Base-by-base conservation (phyloP, 2,888 invertebrate genomes). In the Drosophila mercatorum region DNA sequence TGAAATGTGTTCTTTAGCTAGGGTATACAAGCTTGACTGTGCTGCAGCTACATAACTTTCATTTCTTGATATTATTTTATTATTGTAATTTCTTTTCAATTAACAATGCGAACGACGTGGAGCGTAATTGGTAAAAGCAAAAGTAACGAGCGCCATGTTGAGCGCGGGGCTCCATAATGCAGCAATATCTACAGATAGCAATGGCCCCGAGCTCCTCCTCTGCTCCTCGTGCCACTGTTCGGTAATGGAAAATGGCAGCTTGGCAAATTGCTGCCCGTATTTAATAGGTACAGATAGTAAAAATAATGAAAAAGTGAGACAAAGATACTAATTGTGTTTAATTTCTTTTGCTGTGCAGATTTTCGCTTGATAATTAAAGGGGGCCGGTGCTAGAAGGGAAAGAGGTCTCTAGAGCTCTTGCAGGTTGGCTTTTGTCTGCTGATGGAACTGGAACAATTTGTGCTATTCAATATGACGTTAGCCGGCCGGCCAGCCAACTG, bases 61-160 rank as follows among this genome's bases (percentile, higher is more conserved):
- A 66, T 80, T 80, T 77, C 57, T 49, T 17, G 17, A 64, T 61
- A 57, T 73, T 66, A 61, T 43, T 65, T 80, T 65, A 80, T 67
- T 63, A 66, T 53, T 65, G 76, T 89, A 86, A 86, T 86, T 88
- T 86, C 78, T 78, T 86, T 89, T 86, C 88, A 86, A 88, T 86
- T 89, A 86, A 86, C 82, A 87, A 87, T 74, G 44, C 70, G 47
- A 77, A 65, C 47, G 26, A 38, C 52, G 38, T 11, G 51, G 43
- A 43, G 44, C 2, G 36, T 51, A 34, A 77, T 81, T 70, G 78
- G 83, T 68, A 88, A 85, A 87, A 89, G 89, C 75, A 82, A 82
- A 71, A 82, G 85, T 75, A 76, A 78, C 52, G 43, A 75, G 62
- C 38, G 66, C 46, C 40, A 22, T 47, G 47, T 65, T 46, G 10